Conservation (phyloP, 2,888 invertebrate genomes). For the Pyrocoelia pectoralis region DNA sequence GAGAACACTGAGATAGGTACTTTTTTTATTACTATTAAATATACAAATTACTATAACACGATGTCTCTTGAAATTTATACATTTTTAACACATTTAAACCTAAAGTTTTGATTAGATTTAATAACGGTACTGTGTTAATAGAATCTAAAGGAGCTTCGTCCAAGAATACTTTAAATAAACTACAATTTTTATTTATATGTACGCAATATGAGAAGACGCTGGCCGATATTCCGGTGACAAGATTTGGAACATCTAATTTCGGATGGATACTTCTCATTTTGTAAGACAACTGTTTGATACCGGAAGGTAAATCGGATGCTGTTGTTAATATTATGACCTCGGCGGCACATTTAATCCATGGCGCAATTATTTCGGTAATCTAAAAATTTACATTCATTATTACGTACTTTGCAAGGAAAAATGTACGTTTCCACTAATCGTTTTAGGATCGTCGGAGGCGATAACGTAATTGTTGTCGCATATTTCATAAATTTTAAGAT, state of each 20-base stretch:
- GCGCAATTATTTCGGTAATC: not conserved
- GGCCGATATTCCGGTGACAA: constrained; percentile 54
- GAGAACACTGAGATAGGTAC: too few species aligned
- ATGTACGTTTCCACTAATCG: constrained; percentile 46
- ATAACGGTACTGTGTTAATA: constrained; percentile 49
- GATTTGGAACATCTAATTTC: constrained; percentile 54
- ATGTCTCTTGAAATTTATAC: constrained; percentile 35
- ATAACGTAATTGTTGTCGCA: constrained; percentile 31
- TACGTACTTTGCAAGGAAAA: not conserved
- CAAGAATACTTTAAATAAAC: constrained; percentile 51
- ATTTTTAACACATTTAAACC: constrained; percentile 28
- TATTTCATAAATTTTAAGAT: constrained; percentile 38
- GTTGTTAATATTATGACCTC: constrained; percentile 4
- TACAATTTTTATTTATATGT: constrained; percentile 45
- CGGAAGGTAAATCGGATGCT: constrained; percentile 33
- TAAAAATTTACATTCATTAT: not conserved
- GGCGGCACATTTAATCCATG: constrained; percentile 49
- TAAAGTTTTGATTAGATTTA: constrained; percentile 43
- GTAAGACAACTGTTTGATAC: constrained; percentile 47
- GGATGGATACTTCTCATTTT: constrained; percentile 38
- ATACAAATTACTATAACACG: constrained; percentile 45
- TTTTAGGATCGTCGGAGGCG: constrained; percentile 22
- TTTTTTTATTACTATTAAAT: too few species aligned
- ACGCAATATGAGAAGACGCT: constrained; percentile 52
- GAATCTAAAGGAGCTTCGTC: constrained; percentile 54